A percentile compares a stretch with the other conserved stretches of the same genome.
Evolutionary conservation across 2,113 vertebrate genomes (phyloP).

Genomic region (Uropsilus gracilis): DNA sequence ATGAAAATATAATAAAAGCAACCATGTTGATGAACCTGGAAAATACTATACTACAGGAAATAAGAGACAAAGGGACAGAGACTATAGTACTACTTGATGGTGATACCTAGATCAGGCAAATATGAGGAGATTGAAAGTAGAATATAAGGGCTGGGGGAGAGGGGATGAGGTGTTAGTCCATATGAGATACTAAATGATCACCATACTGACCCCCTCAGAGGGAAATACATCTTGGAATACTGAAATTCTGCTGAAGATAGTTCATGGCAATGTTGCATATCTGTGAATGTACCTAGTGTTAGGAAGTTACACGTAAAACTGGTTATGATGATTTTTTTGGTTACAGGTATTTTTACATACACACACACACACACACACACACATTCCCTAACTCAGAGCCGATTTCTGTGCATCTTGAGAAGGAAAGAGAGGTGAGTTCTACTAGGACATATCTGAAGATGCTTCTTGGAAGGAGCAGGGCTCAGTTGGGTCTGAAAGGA

Average conservation of each 20-base stretch:
- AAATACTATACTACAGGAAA: neutral
- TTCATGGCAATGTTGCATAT: neutral
- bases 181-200: too few relatives aligned
- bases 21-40: neutral
- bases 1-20: too few relatives aligned
- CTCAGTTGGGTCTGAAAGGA: neutral
- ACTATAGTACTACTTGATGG: too few relatives aligned
- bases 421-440: neutral
- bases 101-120: neutral
- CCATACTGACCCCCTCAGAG: too few relatives aligned
- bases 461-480: neutral
- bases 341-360: too few relatives aligned
- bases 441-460: neutral
- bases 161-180: rapidly evolving
- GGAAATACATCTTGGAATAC: neutral
- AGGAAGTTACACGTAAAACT: neutral
- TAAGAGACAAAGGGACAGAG: neutral
- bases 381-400: neutral
- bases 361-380: neutral
- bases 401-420: neutral
- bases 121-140: neutral
- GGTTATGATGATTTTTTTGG: too few relatives aligned
- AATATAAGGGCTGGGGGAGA: rapidly evolving
- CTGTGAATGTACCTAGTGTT: neutral
- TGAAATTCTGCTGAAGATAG: neutral